Base-by-base conservation (phyloP, 2,113 vertebrate genomes). In the Lanius ludovicianus region DNA sequence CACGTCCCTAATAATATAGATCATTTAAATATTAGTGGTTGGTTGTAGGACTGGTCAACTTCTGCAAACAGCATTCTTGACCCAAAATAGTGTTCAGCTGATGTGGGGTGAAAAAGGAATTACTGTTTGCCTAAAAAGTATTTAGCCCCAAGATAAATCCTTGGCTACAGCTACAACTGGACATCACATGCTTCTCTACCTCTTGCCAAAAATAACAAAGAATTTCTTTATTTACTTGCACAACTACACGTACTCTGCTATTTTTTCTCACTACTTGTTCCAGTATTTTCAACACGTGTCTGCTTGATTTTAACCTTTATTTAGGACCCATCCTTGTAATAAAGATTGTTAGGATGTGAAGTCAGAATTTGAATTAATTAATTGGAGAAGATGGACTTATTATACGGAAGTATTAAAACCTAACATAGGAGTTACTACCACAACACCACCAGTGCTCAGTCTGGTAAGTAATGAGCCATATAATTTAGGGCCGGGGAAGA, bases 161-260 rank as follows among this genome's bases (percentile, higher is more conserved):
- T 42, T 67, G 80, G 71, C 89, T 85, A 64, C 68, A 57, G 83
- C 89, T 70, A 74, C 89, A 78, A 90, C 24, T 89, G 89, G 89
- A 44, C 80, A 44, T 84, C 84, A 90, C 52, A 14, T 87, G 81
- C 49, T 87, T 64, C 84, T 80, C 93, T 81, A 91, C 57, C 78
- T 84, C 91, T 71, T 87, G 74, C 91, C 89, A 93, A 82, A 90
- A 92, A 90, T 87, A 96, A 92, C 94, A 83, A 77, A 67, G 56
- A 53, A 71, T 84, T 90, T 90, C 83, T 90, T 90, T 93, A 95
- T 87, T 96, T 92, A 94, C 73, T 95, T 82, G 67, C 65, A 92
- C 89, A 82, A 94, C 87, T 87, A 63, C 81, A 47, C 12, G 25
- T 91, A 92, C 83, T 83, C 83, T 63, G 60, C 63, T 95, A 28